Evolutionary conservation across 1,140 invertebrate species (phyloP), one percentile per base, ranked within the genome.

Genomic region (Brachionus plicatilis): DNA sequence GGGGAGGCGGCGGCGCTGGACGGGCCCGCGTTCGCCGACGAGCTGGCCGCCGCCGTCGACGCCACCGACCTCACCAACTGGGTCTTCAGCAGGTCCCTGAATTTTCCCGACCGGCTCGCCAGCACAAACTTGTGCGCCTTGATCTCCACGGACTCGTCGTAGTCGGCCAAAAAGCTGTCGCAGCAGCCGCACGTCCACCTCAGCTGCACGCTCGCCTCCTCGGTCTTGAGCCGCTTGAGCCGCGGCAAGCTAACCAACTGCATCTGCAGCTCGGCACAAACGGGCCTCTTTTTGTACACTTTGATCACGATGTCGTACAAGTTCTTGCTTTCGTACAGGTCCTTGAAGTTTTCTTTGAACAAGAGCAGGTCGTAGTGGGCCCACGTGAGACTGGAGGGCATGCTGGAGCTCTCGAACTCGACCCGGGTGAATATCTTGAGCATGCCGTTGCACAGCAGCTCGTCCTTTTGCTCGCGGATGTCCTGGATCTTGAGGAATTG

Each of bases 401-500:
- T 12, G 24, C 9, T 82, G 37, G 79, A 82, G 17, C 20, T 43
- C 17, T 82, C 79, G 60, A 82, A 82, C 45, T 82, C 79, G 24
- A 82, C 79, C 0, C 79, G 37, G 1, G 79, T 47, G 33, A 82
- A 82, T 82, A 82, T 82, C 33, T 82, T 82, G 24, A 82, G 53
- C 53, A 68, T 65, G 8, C 79, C 65, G 53, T 68, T 82, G 24
- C 50, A 82, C 41, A 82, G 29, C 14, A 82, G 20, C 12, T 82
- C 79, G 27, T 68, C 65, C 45, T 65, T 82, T 82, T 82, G 79
- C 9, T 82, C 79, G 17, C 37, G 14, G 12, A 82, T 82, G 53
- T 82, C 79, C 65, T 82, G 79, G 45, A 45, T 68, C 43, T 82
- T 82, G 17, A 82, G 33, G 37, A 82, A 82, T 47, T 82, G 79